Percentiles rank a stretch among this genome's conserved stretches.
These are phyloP conservation scores for Kobus ellipsiprymnus DNA, from an alignment of 2,113 vertebrate genomes.

Conservation along the genomic window DNA sequence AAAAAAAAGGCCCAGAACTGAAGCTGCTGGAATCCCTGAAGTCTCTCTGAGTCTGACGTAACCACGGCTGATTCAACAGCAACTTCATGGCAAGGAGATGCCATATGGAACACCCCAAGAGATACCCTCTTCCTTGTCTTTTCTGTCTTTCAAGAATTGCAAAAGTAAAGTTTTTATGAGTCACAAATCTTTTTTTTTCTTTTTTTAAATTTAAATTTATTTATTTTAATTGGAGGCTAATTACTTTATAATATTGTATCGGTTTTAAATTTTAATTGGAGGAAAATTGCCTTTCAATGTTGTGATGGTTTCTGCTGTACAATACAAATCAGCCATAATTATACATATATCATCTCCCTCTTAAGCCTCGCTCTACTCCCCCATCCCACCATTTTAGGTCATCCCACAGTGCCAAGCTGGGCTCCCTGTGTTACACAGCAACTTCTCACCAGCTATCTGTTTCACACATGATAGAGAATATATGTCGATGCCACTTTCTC, in stretches of 20 bases:
- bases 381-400: neutral
- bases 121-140: neutral
- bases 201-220: too few relatives aligned
- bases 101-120: neutral
- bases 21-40: neutral
- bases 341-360: neutral
- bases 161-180: neutral
- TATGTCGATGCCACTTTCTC: too few relatives aligned
- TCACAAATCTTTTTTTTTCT: neutral
- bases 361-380: neutral
- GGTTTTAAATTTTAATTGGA: neutral
- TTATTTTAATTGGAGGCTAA: neutral
- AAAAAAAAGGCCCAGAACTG: neutral
- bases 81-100: neutral
- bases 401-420: neutral
- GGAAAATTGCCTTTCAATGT: neutral
- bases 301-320: neutral
- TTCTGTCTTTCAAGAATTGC: neutral
- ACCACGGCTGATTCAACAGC: constrained; percentile 40
- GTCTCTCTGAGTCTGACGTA: constrained; percentile 7
- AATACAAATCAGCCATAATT: neutral
- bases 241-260: too few relatives aligned
- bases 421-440: neutral
- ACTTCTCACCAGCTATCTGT: neutral
- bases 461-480: neutral